Percentiles rank a stretch among this genome's conserved stretches.
phyloP scores from a whole-genome alignment of 64 coral and sea anemone genomes.

The Exaiptasia diaphana region DNA sequence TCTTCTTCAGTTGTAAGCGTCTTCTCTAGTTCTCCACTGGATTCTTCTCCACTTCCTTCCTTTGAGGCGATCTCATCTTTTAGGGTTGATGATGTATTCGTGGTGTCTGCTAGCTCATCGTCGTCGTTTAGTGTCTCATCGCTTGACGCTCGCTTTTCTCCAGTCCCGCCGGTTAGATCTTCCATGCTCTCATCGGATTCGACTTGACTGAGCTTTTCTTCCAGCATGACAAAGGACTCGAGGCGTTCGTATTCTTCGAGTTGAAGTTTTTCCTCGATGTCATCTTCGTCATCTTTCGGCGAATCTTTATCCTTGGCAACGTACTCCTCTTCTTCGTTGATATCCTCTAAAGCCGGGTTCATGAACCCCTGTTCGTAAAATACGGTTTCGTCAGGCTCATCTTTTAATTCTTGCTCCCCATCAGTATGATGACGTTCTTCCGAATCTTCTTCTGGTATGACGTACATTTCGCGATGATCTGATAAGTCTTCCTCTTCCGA shows the following conservation, averaged over 20 bases:
- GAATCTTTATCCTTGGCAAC: slow-evolving; percentile 1
- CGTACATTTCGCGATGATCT: slow-evolving; percentile 87
- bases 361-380: slow-evolving; percentile 26
- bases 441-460: slow-evolving; percentile 81
- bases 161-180: slow-evolving; percentile 32
- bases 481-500: slow-evolving; percentile 61
- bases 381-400: slow-evolving; percentile 17
- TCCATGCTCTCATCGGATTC: slow-evolving; percentile 78
- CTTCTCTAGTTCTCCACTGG: not conserved
- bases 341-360: slow-evolving; percentile 58
- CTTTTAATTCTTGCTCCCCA: not conserved
- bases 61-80: not conserved
- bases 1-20: not conserved
- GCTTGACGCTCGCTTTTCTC: not conserved
- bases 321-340: slow-evolving; percentile 53
- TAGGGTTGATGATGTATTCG: slow-evolving; percentile 21
- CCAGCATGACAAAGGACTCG: slow-evolving; percentile 87
- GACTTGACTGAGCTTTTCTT: slow-evolving; percentile 87
- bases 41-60: not conserved
- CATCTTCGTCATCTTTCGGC: slow-evolving; percentile 27
- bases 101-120: slow-evolving; percentile 44
- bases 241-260: slow-evolving; percentile 87
- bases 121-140: slow-evolving; percentile 43
- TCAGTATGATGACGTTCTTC: slow-evolving; percentile 13
- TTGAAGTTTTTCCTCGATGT: slow-evolving; percentile 58